Percentiles rank a stretch among this genome's conserved stretches.
phyloP scores from a whole-genome alignment of 2,113 vertebrate genomes.

The Naja naja region DNA sequence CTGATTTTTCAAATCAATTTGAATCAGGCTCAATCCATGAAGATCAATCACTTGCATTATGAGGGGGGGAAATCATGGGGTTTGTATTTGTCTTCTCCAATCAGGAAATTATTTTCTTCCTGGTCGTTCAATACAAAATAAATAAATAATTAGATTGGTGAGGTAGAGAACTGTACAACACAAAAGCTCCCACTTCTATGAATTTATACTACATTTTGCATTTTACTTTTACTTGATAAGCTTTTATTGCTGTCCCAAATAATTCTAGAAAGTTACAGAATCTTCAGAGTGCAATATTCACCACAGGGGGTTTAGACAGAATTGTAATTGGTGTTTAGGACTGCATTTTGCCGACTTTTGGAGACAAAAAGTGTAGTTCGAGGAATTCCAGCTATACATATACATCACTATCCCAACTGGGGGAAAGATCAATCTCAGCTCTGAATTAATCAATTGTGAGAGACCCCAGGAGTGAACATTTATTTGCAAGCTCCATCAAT shows the following conservation, averaged over 20 bases:
- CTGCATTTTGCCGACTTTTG: not conserved
- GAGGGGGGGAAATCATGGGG: too few relatives aligned
- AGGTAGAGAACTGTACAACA: not conserved
- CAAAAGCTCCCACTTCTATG: not conserved
- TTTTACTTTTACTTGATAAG: not conserved
- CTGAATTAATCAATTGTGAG: constrained; percentile 11
- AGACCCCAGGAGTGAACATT: constrained; percentile 1
- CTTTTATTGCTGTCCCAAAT: not conserved
- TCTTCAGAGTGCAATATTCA: not conserved
- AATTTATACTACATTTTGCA: not conserved
- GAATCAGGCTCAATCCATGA: not conserved
- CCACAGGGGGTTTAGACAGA: constrained; percentile 11
- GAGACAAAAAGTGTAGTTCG: not conserved
- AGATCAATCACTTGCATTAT: not conserved
- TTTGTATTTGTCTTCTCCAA: not conserved
- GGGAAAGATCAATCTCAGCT: constrained; percentile 21
- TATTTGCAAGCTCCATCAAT: constrained; percentile 8
- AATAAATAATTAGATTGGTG: not conserved
- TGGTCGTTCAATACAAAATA: not conserved
- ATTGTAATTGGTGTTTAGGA: constrained; percentile 14
- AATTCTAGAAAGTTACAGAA: constrained; percentile 4
- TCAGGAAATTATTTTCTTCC: not conserved
- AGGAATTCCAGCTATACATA: constrained; percentile 2
- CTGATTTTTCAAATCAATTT: not conserved
- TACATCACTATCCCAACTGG: constrained; percentile 1